phyloP scores from a whole-genome alignment of 2,797 vertebrate genomes.

The Cyclura pinguis region DNA sequence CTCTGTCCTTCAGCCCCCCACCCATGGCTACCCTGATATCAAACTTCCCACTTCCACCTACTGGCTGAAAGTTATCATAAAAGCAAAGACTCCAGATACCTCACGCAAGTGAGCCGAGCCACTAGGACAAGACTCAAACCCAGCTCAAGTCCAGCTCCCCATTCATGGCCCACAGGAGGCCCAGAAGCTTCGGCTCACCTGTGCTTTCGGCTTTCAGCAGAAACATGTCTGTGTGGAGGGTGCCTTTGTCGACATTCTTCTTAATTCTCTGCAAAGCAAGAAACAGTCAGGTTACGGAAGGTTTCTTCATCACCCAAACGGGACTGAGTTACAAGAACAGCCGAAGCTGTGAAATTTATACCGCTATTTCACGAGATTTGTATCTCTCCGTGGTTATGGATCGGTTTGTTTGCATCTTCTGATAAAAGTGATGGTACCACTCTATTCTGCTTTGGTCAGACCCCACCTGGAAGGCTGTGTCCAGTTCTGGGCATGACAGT shows the following conservation, averaged over 20 bases:
- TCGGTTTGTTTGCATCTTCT: too few relatives aligned
- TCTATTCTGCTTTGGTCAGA: too few relatives aligned
- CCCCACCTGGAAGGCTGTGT: too few relatives aligned
- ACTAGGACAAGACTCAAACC: neutral
- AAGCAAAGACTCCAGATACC: neutral
- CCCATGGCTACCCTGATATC: neutral
- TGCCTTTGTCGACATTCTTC: conserved; percentile 96
- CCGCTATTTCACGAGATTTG: too few relatives aligned
- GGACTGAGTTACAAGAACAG: too few relatives aligned
- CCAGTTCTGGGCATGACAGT: too few relatives aligned
- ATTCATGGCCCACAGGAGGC: neutral
- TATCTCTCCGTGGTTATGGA: too few relatives aligned
- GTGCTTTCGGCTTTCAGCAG: conserved; percentile 86
- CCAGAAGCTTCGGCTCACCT: conserved; percentile 73
- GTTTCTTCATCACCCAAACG: neutral
- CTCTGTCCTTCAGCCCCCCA: neutral
- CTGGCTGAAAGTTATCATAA: neutral
- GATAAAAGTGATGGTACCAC: too few relatives aligned
- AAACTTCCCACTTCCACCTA: neutral
- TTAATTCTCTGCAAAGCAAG: conserved; percentile 86
- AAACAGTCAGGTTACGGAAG: neutral
- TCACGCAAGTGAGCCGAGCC: neutral
- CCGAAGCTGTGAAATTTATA: neutral
- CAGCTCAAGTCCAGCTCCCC: conserved; percentile 3
- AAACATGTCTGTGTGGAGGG: conserved; percentile 94